Evolutionary conservation across 2,113 vertebrate species (phyloP).

Genomic region (Pomatorhinus ruficollis): DNA sequence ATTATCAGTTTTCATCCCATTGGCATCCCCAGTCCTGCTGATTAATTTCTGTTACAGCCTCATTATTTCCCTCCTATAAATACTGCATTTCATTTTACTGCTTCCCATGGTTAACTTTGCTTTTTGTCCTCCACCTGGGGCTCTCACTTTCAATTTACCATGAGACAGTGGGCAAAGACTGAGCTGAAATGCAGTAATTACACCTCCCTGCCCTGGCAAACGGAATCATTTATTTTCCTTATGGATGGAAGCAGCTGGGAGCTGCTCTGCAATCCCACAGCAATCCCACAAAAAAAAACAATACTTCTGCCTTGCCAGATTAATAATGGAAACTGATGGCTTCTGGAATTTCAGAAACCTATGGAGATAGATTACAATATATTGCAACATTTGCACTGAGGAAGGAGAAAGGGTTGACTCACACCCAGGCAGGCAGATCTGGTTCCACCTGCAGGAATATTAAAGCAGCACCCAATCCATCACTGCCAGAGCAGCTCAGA

Average conservation of each 20-base stretch:
- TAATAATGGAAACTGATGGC: not conserved
- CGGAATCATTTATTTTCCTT: conserved; percentile 13
- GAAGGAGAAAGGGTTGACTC: not conserved
- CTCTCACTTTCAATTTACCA: conserved; percentile 47
- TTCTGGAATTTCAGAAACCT: not conserved
- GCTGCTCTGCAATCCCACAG: conserved; percentile 30
- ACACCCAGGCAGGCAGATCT: not conserved
- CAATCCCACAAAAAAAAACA: not conserved
- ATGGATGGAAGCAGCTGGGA: conserved; percentile 14
- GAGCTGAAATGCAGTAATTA: conserved; percentile 44
- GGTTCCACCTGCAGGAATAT: conserved; percentile 6
- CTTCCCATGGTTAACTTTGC: not conserved
- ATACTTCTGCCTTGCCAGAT: not conserved
- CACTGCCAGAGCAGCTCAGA: not conserved
- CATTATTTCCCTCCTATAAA: conserved; percentile 36
- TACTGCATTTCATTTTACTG: not conserved
- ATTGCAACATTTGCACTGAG: not conserved
- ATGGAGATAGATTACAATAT: not conserved
- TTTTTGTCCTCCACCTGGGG: conserved; percentile 1
- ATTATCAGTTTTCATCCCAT: not conserved
- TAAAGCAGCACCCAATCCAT: not conserved
- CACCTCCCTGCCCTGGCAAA: not conserved
- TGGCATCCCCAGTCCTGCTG: not conserved
- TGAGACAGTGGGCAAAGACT: not conserved
- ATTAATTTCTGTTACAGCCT: conserved; percentile 25